Conservation (phyloP, 2,888 invertebrate species). For the Calameuta idolon region DNA sequence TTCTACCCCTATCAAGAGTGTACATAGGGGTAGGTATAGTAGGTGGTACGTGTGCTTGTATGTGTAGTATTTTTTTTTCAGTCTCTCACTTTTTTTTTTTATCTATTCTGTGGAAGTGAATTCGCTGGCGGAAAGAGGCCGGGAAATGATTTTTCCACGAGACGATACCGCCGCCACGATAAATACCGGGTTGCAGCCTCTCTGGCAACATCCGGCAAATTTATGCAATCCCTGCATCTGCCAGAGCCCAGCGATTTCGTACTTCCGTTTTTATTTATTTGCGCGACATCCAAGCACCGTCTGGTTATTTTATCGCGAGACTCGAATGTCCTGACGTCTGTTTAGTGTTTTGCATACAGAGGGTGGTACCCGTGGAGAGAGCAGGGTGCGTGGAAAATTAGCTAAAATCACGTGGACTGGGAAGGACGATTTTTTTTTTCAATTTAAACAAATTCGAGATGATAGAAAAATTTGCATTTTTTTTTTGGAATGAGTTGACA, state of each 20-base stretch:
- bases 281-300: conserved; percentile 1
- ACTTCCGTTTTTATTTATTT: conserved; percentile 48
- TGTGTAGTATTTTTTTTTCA: background rate
- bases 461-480: background rate
- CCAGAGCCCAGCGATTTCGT: conserved; percentile 48
- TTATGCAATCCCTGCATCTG: conserved; percentile 52
- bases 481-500: background rate
- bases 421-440: background rate
- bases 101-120: background rate
- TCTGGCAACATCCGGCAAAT: conserved; percentile 30
- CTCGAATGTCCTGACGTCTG: background rate
- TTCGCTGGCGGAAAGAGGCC: background rate
- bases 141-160: background rate
- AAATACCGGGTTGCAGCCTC: conserved; percentile 1
- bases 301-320: background rate
- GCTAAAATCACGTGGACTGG: background rate
- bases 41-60: background rate
- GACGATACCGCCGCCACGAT: background rate
- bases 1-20: background rate
- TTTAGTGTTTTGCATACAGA: background rate
- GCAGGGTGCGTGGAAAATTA: background rate
- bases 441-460: background rate
- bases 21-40: background rate
- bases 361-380: background rate
- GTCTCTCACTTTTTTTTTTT: background rate